Conservation (phyloP, 2,113 vertebrate genomes). For the Benitochromis conjunctus region DNA sequence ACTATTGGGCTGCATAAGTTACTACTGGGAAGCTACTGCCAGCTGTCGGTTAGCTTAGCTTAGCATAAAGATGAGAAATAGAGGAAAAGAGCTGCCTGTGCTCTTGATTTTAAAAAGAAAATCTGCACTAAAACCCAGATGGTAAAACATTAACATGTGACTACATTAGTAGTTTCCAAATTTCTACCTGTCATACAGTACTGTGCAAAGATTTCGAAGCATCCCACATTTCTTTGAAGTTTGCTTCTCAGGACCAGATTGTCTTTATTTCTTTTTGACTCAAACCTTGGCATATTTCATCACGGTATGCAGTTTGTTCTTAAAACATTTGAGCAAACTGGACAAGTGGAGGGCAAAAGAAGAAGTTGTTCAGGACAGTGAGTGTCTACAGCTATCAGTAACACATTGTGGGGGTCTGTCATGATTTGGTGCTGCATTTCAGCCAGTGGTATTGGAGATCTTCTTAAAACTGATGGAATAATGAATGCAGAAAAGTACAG, state of each 20-base stretch:
- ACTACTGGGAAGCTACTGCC: background rate
- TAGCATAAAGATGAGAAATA: background rate
- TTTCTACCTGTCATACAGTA: background rate
- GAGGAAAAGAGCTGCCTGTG: background rate
- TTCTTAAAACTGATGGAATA: background rate
- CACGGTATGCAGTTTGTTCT: background rate
- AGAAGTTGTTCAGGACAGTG: background rate
- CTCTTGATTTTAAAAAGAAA: background rate
- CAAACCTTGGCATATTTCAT: background rate
- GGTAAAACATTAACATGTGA: background rate
- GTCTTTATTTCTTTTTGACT: background rate
- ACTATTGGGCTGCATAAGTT: background rate
- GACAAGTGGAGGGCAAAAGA: background rate
- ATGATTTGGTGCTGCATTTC: background rate
- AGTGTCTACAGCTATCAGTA: background rate
- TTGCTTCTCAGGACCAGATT: background rate
- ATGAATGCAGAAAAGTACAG: background rate
- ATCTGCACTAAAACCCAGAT: background rate
- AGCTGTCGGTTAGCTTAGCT: background rate
- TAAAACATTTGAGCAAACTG: background rate
- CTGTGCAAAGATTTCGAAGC: background rate
- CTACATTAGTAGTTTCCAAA: background rate
- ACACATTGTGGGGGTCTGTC: background rate
- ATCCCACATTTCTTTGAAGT: background rate
- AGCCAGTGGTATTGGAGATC: background rate